Base-by-base conservation (phyloP, 2,113 vertebrate species). In the Aspidoscelis tigris region DNA sequence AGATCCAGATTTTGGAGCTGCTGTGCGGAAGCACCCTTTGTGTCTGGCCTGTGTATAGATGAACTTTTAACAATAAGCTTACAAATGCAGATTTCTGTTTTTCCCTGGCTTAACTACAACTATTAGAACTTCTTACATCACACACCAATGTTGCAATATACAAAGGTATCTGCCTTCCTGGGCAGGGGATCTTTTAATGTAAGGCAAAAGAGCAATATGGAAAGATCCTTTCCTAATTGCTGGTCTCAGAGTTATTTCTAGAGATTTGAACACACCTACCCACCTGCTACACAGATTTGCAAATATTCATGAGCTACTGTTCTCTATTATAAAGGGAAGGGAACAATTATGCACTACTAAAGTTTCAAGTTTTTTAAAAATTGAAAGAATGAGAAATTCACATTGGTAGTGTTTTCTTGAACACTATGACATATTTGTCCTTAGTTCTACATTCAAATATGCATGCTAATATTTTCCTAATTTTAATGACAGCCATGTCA, bases 381-480 rank as follows among this genome's bases (percentile, higher is more conserved):
- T 84, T 81, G 87, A 43, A 73, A 68, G 66, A 89, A 85, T 89
- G 91, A 89, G 84, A 73, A 65, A 85, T 26, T 75, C 50, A 87
- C 53, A 89, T 92, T 93, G 86, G 82, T 90, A 90, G 84, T 76
- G 85, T 69, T 94, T 86, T 58, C 33, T 75, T 76, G 76, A 92
- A 86, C 64, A 89, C 86, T 87, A 41, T 82, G 80, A 93, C 90
- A 78, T 4, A 33, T 90, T 94, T 91, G 2, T 86, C 14, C 39
- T 73, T 88, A 91, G 90, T 92, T 91, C 89, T 94, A 92, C 92
- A 95, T 92, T 74, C 86, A 93, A 94, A 94, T 83, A 93, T 89
- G 87, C 88, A 92, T 90, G 93, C 85, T 92, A 95, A 94, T 95
- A 94, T 96, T 95, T 95, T 94, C 87, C 86, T 94, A 90, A 93